Percentiles rank a stretch among this genome's conserved stretches.
These are phyloP conservation scores for Rhinolophus ferrumequinum DNA, from an alignment of 2,113 vertebrate species.

Conservation along the genomic window DNA sequence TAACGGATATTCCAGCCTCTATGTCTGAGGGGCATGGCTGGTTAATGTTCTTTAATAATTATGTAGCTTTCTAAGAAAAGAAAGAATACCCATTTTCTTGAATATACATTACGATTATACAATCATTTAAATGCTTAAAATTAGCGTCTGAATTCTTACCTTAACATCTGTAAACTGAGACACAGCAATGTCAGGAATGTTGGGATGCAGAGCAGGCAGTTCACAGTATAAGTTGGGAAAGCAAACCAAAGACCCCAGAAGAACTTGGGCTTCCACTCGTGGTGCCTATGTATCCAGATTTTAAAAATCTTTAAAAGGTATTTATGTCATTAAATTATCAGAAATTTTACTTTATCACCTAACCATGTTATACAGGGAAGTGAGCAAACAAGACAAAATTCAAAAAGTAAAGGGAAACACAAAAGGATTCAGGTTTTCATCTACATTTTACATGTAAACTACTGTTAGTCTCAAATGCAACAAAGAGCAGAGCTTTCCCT, in stretches of 20 bases:
- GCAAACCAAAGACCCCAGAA: conserved; percentile 97
- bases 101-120: neutral
- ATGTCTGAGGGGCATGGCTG: neutral
- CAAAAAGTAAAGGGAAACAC: neutral
- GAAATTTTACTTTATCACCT: conserved; percentile 24
- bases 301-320: conserved; percentile 16
- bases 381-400: neutral
- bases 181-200: conserved; percentile 92
- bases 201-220: conserved; percentile 95
- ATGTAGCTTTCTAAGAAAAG: conserved; percentile 19
- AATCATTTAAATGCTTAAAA: conserved; percentile 13
- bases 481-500: neutral
- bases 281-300: conserved; percentile 89
- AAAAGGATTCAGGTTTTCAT: conserved; percentile 41
- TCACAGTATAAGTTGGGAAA: conserved; percentile 97
- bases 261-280: conserved; percentile 97
- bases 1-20: conserved; percentile 22
- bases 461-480: conserved; percentile 17
- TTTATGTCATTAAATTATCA: neutral
- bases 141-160: conserved; percentile 79
- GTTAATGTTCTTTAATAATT: conserved; percentile 23
- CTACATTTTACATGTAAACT: conserved; percentile 23
- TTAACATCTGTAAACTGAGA: conserved; percentile 97
- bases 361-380: neutral
- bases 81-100: neutral